Conservation (phyloP, 2,113 vertebrate species). For the Agapornis roseicollis region DNA sequence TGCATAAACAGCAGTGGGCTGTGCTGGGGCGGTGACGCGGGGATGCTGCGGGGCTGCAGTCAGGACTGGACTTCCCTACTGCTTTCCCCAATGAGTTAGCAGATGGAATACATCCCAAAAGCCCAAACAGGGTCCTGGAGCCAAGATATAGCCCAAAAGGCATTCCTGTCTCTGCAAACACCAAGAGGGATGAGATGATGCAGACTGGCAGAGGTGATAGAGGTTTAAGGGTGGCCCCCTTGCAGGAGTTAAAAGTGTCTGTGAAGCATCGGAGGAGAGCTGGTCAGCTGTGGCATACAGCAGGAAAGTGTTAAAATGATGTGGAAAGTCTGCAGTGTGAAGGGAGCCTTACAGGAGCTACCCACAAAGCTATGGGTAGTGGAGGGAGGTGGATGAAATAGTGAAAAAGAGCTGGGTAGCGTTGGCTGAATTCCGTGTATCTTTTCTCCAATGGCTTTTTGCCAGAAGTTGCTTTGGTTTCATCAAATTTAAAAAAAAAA, state of each 20-base stretch:
- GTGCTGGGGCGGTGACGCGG: fast-evolving
- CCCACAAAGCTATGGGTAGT: background rate
- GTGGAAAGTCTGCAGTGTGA: background rate
- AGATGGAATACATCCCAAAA: background rate
- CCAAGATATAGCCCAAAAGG: background rate
- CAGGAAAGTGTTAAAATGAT: background rate
- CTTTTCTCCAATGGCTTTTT: background rate
- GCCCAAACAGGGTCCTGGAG: background rate
- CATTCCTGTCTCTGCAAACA: background rate
- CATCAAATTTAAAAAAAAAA: background rate
- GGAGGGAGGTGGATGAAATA: background rate
- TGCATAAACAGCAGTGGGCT: background rate
- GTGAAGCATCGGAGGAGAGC: background rate
- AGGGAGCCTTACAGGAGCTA: background rate
- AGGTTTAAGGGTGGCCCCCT: background rate
- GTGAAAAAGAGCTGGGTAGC: background rate
- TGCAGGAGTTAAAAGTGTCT: background rate
- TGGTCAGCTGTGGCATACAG: background rate
- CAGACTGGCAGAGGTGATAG: background rate
- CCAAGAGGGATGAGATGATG: background rate
- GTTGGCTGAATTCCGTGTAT: background rate
- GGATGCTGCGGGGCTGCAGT: background rate
- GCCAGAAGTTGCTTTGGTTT: background rate
- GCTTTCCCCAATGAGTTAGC: background rate
- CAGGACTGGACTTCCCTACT: background rate